Conservation (phyloP, 2,888 invertebrate species). For the Xylota sylvarum region DNA sequence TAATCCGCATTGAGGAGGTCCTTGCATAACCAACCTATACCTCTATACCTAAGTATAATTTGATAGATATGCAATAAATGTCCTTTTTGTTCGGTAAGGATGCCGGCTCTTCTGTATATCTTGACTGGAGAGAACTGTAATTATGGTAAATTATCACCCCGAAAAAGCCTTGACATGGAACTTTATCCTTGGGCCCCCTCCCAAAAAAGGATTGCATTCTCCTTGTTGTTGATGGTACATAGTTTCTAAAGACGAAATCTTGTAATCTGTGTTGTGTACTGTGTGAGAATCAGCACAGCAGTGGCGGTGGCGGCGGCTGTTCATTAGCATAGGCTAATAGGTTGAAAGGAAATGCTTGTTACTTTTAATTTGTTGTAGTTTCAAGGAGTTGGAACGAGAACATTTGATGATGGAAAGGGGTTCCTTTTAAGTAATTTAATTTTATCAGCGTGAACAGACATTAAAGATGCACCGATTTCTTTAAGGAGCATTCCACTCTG, state of each 20-base stretch:
- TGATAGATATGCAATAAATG: conserved; percentile 75
- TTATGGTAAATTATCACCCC: conserved; percentile 74
- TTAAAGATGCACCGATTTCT: too few relatives aligned
- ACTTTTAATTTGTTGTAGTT: conserved; percentile 61
- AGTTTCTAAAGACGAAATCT: conserved; percentile 38
- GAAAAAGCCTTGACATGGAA: conserved; percentile 70
- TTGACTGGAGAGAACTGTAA: conserved; percentile 61
- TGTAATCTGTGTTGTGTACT: conserved; percentile 53
- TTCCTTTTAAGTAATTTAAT: not conserved
- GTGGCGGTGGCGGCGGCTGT: conserved; percentile 6
- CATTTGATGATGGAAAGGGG: not conserved
- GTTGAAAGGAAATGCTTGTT: conserved; percentile 72
- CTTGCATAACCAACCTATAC: conserved; percentile 32
- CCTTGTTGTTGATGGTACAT: conserved; percentile 34
- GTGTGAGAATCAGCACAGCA: not conserved
- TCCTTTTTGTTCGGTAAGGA: conserved; percentile 37
- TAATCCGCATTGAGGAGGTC: conserved; percentile 67
- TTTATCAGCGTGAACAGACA: too few relatives aligned
- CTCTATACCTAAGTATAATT: conserved; percentile 46
- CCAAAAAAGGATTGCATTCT: conserved; percentile 59
- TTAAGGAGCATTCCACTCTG: not conserved
- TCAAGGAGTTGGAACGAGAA: conserved; percentile 7
- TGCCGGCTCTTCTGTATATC: conserved; percentile 11
- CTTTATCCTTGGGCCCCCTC: conserved; percentile 49
- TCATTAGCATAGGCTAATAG: conserved; percentile 73